Base-by-base conservation (phyloP, 2,797 vertebrate species). In the Vireo griseus region DNA sequence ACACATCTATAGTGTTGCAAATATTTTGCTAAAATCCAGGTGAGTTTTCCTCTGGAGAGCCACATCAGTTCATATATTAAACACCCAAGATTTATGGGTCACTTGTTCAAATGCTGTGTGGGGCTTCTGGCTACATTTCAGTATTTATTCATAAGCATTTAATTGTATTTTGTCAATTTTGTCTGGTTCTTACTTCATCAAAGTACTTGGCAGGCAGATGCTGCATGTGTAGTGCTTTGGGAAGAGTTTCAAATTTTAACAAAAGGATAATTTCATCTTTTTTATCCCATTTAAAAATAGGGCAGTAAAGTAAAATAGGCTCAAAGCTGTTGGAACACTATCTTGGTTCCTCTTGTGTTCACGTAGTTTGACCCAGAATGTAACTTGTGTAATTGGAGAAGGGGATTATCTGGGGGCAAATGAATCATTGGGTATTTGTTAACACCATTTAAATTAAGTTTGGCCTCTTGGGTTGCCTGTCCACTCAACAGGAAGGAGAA, bases 81-180 rank as follows among this genome's bases (percentile, higher is more conserved):
- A 86, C 26, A 26, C 21, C 21, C 9, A 24, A 54, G 58, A 44
- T 42, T 48, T 68, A 5, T 29, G 19, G 10, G 6, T 62, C n/a
- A 10, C 20, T 80, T 48, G 21, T 39, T 71, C 44, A 62, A 81
- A 40, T 88, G 24, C 28, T 58, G 0, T 13, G 2, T 72, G 29
- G 63, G 18, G 42, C 33, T 57, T 45, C 37, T 72, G 65, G 42
- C 58, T 66, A 21, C 20, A 21, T 90, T 74, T 78, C 35, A 65
- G 3, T 62, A 20, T 91, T 90, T 79, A 68, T 55, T 80, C 62
- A 72, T 33, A 69, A 37, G 18, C 61, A 5, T 11, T 5, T 16
- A 2, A 1, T 42, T 86, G 12, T 20, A 0, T 18, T 61, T 50
- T 9, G 11, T 5, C 33, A 1, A 2, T 58, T 85, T 74, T 47